Conservation (phyloP, 2,797 vertebrate genomes). For the Hydrocynus forskahlii region DNA sequence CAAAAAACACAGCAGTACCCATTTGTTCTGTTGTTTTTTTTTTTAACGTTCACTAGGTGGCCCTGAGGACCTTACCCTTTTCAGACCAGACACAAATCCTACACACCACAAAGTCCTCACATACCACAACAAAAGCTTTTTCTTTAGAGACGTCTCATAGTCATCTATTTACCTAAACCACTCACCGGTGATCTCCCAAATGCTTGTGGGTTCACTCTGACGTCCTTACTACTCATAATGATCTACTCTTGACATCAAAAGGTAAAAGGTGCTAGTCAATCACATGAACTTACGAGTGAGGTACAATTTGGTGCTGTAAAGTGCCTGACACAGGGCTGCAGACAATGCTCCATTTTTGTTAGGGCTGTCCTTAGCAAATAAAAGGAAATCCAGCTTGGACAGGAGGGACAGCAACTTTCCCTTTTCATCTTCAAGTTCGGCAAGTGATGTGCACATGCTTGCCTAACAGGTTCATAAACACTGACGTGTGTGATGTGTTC, state of each 20-base stretch:
- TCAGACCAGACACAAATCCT: neutral
- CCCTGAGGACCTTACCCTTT: neutral
- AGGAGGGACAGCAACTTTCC: neutral
- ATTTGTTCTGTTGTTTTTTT: neutral
- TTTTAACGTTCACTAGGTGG: neutral
- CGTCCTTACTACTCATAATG: conserved; percentile 18
- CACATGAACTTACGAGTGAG: neutral
- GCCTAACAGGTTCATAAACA: no score
- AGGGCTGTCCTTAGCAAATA: neutral
- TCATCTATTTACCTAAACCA: neutral
- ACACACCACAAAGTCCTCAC: neutral
- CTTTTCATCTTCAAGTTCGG: neutral
- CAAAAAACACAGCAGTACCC: neutral
- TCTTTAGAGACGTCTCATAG: neutral
- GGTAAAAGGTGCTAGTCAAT: neutral
- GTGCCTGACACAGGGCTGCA: neutral
- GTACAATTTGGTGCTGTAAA: neutral
- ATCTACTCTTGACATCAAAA: neutral
- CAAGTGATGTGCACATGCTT: no score
- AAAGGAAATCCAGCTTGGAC: neutral
- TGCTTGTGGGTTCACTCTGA: neutral
- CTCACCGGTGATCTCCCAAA: neutral
- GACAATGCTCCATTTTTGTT: neutral
- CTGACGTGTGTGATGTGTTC: neutral
- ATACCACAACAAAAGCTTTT: neutral